Evolutionary conservation across 1,140 invertebrate genomes (phyloP), one percentile per base, ranked within the genome.

Genomic region (Diabrotica undecimpunctata): DNA sequence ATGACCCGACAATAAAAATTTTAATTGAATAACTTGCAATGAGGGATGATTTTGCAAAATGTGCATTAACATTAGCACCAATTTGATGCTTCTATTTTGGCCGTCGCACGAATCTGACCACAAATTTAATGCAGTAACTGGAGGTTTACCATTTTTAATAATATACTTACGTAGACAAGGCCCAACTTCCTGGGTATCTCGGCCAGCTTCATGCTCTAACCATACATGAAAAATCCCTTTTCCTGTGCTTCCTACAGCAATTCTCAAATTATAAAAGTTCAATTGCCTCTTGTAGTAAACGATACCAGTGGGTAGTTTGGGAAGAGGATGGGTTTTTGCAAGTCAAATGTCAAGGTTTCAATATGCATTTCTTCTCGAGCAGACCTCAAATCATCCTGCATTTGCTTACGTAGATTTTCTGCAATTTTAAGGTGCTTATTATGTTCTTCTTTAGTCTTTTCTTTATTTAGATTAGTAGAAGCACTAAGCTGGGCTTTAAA

Each of bases 61-160:
- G n/a, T n/a, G n/a, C 9, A 36, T 57, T 57, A 57, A 25, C 55
- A 57, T 57, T 35, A 57, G 2, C 3, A 57, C 35, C 36, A 57
- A n/a, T 57, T 57, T 38, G 8, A 57, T 57, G 25, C 36, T 57
- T 9, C 55, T 7, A 36, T 57, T 57, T 25, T 57, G 55, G 7
- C 55, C 12, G 35, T 36, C 55, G 37, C 55, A 57, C 6, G 55
- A 14, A 57, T 57, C 55, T 35, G 55, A 14, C 55, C 55, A 57
- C 7, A 57, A 38, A 10, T 36, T 57, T 10, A 25, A 5, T 57
- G 25, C 55, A 57, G 35, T 35, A n/a, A 8, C 8, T 57, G 14
- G 10, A 3, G 9, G n/a, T n/a, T n/a, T n/a, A n/a, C n/a, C n/a
- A n/a, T n/a, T n/a, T n/a, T n/a, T n/a, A n/a, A n/a, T n/a, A 10